Base-by-base conservation (phyloP, 2,888 invertebrate species). In the Eulithis prunata region DNA sequence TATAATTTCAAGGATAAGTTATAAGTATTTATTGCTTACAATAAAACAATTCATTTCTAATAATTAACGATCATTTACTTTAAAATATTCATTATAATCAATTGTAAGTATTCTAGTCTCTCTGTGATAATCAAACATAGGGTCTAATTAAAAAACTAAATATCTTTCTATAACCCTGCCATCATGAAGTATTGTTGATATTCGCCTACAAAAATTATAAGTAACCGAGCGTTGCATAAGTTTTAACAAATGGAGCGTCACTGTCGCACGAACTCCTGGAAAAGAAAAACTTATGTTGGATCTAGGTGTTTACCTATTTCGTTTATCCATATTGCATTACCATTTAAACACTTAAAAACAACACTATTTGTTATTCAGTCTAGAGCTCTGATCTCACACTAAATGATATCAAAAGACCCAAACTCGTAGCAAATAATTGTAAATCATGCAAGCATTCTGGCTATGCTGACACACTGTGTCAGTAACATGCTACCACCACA, bases 211-310 rank as follows among this genome's bases (percentile, higher is more conserved):
- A 80, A 62, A 94, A 94, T 96, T 96, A 98, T 94, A 98, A 96
- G 91, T 98, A 98, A 91, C 98, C 98, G 90, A 98, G 95, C 80
- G 97, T 98, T 89, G 97, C 97, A 90, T 98, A 98, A 86, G 97
- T 98, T 95, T 98, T 98, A 93, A 97, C 97, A 94, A 97, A 98
- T 87, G 97, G 96, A 89, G 96, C 95, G 91, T 97, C 97, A 93
- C 96, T 96, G 91, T 96, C 96, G 94, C 96, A 96, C 89, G 95
- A 95, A 91, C 96, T 97, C 94, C 97, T 97, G 95, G 79, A 94
- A 95, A 92, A 87, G 83, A 91, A 76, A 77, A 68, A 32, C 38
- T 55, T 38, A 36, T 58, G n/a, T 66, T 53, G 41, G 11, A 49
- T 14, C 13, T 10, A 53, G 8, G 10, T 41, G 6, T 3, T 32